Conservation (phyloP, 2,888 invertebrate species). For the Xestia c-nigrum region DNA sequence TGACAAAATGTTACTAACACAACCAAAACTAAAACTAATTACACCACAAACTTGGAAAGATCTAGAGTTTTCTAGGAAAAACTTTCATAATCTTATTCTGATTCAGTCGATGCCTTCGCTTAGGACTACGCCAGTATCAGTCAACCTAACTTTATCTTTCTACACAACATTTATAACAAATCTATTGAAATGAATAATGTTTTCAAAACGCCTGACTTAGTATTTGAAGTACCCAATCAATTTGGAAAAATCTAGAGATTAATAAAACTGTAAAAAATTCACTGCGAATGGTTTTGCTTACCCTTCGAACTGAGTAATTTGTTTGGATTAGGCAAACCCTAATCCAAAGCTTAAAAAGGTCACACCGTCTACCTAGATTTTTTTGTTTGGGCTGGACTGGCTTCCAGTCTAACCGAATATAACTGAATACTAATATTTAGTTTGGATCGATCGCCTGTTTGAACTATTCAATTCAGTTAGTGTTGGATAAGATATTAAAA, state of each 20-base stretch:
- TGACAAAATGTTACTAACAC: not conserved
- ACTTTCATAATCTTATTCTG: constrained; percentile 8
- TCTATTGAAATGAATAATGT: not conserved
- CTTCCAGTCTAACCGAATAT: not conserved
- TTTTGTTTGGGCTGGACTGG: not conserved
- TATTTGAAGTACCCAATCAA: not conserved
- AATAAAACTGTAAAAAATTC: not conserved
- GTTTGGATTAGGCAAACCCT: not conserved
- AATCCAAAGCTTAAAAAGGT: not conserved
- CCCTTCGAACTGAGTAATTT: constrained; percentile 2
- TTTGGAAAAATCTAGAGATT: not conserved
- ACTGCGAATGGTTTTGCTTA: not conserved
- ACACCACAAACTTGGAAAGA: not conserved
- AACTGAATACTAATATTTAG: not conserved
- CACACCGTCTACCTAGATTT: not conserved
- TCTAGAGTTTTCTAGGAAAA: not conserved
- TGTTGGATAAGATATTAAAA: too few relatives aligned
- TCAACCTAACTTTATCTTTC: not conserved
- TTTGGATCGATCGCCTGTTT: not conserved
- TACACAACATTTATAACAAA: not conserved
- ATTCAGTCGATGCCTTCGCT: not conserved
- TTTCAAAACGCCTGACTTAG: not conserved
- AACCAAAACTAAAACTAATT: not conserved
- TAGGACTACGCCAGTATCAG: not conserved
- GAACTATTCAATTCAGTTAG: not conserved